Evolutionary conservation across 2,888 invertebrate species (phyloP).

Genomic region (Limenitis arthemis): DNA sequence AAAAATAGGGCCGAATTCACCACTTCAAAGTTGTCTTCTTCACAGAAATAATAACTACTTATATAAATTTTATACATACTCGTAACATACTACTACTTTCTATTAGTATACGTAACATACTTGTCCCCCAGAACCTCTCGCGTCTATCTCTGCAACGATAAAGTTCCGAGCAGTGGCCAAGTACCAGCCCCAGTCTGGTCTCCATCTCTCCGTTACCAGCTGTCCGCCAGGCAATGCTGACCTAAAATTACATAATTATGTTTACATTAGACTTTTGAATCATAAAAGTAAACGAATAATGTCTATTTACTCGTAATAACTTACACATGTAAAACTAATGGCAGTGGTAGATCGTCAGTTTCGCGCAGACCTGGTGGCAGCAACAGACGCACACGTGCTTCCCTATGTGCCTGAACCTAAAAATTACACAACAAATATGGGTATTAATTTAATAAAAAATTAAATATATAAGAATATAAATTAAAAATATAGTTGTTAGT

Average conservation of each 20-base stretch:
- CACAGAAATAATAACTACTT: too few relatives aligned
- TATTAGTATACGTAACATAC: constrained; percentile 27
- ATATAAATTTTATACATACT: too few relatives aligned
- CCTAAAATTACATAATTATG: constrained; percentile 28
- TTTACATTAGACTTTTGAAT: not conserved
- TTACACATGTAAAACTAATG: constrained; percentile 88
- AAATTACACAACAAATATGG: not conserved
- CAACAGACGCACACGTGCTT: constrained; percentile 77
- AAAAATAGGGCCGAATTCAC: too few relatives aligned
- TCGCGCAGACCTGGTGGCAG: constrained; percentile 89
- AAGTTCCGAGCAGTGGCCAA: constrained; percentile 86
- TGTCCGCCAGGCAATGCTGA: constrained; percentile 82
- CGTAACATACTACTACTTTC: too few relatives aligned
- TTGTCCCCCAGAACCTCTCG: constrained; percentile 85
- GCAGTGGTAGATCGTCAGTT: constrained; percentile 86
- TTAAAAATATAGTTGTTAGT: too few relatives aligned
- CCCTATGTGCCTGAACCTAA: constrained; percentile 66
- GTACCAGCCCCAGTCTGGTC: constrained; percentile 88
- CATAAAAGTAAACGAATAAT: not conserved
- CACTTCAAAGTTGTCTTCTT: too few relatives aligned
- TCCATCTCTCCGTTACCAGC: constrained; percentile 85
- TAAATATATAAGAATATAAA: not conserved
- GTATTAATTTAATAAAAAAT: not conserved
- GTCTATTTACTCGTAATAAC: constrained; percentile 39
- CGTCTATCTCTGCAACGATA: constrained; percentile 91